These are phyloP conservation scores for Acanthochromis polyacanthus DNA, from an alignment of 2,113 vertebrate species.

Conservation along the genomic window DNA sequence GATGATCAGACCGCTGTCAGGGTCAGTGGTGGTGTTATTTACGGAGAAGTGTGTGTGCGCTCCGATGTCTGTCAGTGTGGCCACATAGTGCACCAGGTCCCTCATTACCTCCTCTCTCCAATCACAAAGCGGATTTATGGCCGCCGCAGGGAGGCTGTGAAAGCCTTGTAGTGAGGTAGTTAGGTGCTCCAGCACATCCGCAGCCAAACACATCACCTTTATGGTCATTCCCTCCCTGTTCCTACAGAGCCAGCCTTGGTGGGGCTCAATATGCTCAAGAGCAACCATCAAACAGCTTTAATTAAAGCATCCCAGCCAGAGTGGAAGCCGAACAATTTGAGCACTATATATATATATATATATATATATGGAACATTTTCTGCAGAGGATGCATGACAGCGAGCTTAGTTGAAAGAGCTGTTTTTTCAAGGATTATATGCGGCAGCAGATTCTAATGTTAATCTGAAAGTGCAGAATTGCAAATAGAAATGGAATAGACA, in stretches of 20 bases:
- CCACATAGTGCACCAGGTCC: slow-evolving; percentile 29
- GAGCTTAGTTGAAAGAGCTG: slow-evolving; percentile 13
- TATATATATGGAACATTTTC: slow-evolving; percentile 26
- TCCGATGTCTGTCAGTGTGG: slow-evolving; percentile 25
- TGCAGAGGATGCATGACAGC: slow-evolving; percentile 32
- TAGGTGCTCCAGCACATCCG: slow-evolving; percentile 57
- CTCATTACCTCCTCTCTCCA: slow-evolving; percentile 76
- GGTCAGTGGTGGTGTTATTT: slow-evolving; percentile 74
- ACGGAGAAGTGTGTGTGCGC: slow-evolving; percentile 38
- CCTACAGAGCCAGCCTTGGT: slow-evolving; percentile 18
- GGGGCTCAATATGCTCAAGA: slow-evolving; percentile 22
- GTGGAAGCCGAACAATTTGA: slow-evolving; percentile 37
- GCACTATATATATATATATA: slow-evolving; percentile 27
- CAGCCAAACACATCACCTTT: slow-evolving; percentile 65
- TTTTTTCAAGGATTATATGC: slow-evolving; percentile 29
- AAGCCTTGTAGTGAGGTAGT: slow-evolving; percentile 65
- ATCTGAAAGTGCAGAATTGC: slow-evolving; percentile 26
- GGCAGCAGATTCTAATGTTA: slow-evolving; percentile 5
- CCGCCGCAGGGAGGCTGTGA: slow-evolving; percentile 55
- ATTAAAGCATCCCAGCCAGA: slow-evolving; percentile 48
- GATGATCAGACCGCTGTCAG: slow-evolving; percentile 69
- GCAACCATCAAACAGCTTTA: slow-evolving; percentile 48
- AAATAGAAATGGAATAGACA: slow-evolving; percentile 5
- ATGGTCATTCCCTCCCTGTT: slow-evolving; percentile 52
- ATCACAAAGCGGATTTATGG: slow-evolving; percentile 74